Conservation (phyloP, 2,797 vertebrate species). For the Lerista edwardsae region DNA sequence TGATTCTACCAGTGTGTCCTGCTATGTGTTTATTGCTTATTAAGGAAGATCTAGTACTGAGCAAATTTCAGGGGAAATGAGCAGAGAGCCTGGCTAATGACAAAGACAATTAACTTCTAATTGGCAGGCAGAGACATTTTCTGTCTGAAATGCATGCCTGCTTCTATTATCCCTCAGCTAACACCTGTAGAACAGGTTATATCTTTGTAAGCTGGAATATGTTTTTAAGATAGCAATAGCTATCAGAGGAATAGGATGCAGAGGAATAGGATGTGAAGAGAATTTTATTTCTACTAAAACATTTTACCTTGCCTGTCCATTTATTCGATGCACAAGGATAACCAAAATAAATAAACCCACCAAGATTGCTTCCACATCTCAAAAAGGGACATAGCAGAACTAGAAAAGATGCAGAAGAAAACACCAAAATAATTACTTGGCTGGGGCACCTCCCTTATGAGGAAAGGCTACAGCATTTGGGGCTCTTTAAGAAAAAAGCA, state of each 20-base stretch:
- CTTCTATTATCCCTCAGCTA: conserved; percentile 6
- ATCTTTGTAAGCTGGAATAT: background rate
- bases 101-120: conserved; percentile 51
- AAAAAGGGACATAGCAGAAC: no score
- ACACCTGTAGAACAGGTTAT: conserved; percentile 1
- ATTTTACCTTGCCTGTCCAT: no score
- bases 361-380: no score
- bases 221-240: fast-evolving
- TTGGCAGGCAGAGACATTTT: conserved; percentile 18
- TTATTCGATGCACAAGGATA: no score
- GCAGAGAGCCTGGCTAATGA: conserved; percentile 27
- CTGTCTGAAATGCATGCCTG: background rate
- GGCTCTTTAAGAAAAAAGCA: no score
- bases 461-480: no score
- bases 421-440: no score
- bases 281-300: background rate
- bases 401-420: no score
- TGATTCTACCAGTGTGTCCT: background rate
- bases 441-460: no score
- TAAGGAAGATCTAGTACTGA: conserved; percentile 41
- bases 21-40: conserved; percentile 7
- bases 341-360: no score
- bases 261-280: background rate
- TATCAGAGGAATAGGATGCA: background rate
- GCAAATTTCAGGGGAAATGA: conserved; percentile 42